Conservation (phyloP, 2,888 invertebrate species). For the Drosophila prolongata region DNA sequence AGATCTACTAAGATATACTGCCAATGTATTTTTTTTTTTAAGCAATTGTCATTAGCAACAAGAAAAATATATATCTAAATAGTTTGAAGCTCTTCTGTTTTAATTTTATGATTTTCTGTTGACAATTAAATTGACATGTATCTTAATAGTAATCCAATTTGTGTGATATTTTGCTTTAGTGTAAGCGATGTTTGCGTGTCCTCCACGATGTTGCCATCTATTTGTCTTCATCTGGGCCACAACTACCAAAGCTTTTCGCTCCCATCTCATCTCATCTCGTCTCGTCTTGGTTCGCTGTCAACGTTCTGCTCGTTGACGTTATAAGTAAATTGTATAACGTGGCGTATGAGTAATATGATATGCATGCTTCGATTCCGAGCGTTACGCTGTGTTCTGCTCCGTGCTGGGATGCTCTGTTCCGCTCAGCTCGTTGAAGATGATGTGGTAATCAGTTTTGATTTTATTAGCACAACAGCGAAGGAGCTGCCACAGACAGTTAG, state of each 20-base stretch:
- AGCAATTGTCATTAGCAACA: no score
- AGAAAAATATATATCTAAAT: no score
- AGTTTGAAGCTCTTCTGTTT: no score
- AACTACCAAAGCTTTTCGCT: slow-evolving; percentile 8
- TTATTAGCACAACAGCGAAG: slow-evolving; percentile 69
- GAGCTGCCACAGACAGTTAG: slow-evolving; percentile 32
- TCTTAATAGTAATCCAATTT: neutral
- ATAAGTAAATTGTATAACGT: slow-evolving; percentile 77
- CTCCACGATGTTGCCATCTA: slow-evolving; percentile 53
- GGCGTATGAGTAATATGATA: slow-evolving; percentile 78
- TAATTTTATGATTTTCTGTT: no score
- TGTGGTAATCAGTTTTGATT: slow-evolving; percentile 80
- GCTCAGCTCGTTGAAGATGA: slow-evolving; percentile 65
- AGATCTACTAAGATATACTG: no score
- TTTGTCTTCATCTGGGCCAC: slow-evolving; percentile 55
- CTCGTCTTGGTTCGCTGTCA: slow-evolving; percentile 47
- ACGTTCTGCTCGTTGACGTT: slow-evolving; percentile 73
- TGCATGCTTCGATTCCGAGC: slow-evolving; percentile 72
- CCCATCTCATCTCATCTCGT: slow-evolving; percentile 25
- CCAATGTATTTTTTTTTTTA: no score
- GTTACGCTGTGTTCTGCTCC: slow-evolving; percentile 20
- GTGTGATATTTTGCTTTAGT: neutral
- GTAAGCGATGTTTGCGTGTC: slow-evolving; percentile 32
- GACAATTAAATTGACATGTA: neutral
- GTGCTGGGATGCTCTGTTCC: slow-evolving; percentile 9